Evolutionary conservation across 1,140 invertebrate species (phyloP).

Genomic region (Bombus balteatus): DNA sequence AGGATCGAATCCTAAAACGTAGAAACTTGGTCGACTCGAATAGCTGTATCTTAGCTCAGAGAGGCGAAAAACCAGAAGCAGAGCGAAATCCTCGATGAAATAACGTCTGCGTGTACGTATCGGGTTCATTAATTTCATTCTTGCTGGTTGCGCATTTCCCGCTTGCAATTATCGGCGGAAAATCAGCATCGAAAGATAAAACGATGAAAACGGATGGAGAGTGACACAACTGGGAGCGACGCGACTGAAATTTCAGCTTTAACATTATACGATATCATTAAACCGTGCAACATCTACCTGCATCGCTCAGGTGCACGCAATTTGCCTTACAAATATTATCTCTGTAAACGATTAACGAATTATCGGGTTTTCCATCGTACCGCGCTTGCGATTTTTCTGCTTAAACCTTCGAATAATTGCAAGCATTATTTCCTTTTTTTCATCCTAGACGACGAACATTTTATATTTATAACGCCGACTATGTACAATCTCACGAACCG

Average conservation of each 20-base stretch:
- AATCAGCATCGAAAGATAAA: background rate
- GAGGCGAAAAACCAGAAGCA: background rate
- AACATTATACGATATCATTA: slow-evolving; percentile 1
- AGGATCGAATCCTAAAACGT: background rate
- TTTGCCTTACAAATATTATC: slow-evolving; percentile 31
- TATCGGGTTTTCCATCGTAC: background rate
- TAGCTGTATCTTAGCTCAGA: rapidly evolving
- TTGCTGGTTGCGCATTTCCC: background rate
- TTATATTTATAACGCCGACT: no score
- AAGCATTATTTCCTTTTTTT: background rate
- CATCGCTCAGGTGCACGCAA: background rate
- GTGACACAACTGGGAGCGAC: background rate
- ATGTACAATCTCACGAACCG: background rate
- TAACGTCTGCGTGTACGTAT: background rate
- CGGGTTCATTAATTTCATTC: background rate
- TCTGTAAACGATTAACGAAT: slow-evolving; percentile 32
- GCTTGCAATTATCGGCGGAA: background rate
- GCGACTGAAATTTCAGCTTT: slow-evolving; percentile 6
- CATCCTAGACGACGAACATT: background rate
- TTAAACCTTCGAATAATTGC: background rate
- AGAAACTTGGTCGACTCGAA: background rate
- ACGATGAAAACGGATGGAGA: background rate
- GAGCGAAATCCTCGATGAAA: background rate
- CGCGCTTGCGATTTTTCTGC: background rate
- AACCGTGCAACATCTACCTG: background rate